Evolutionary conservation across 2,888 invertebrate species (phyloP).

Genomic region (Amphiduros pacificus): DNA sequence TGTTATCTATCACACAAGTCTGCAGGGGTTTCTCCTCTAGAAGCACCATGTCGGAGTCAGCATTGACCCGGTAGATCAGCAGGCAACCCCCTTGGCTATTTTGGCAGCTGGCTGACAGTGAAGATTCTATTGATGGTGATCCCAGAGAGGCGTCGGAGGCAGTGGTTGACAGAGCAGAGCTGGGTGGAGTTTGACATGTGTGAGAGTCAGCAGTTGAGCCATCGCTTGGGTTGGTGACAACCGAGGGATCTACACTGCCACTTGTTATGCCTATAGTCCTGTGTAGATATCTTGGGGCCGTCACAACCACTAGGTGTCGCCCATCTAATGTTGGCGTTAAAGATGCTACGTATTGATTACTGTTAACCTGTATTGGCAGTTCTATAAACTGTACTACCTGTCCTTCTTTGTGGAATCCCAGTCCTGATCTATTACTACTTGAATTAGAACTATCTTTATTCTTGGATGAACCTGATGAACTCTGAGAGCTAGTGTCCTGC

Average conservation of each 20-base stretch:
- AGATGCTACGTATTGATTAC: constrained; percentile 60
- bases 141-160: too few species aligned
- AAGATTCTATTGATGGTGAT: too few species aligned
- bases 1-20: constrained; percentile 34
- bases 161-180: too few species aligned
- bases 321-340: constrained; percentile 73
- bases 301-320: constrained; percentile 66
- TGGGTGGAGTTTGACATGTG: too few species aligned
- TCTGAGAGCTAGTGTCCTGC: not conserved
- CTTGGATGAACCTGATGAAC: too few species aligned
- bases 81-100: constrained; percentile 15
- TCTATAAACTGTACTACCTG: constrained; percentile 49
- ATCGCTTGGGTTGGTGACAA: not conserved
- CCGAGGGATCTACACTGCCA: not conserved
- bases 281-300: constrained; percentile 35
- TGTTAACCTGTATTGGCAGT: constrained; percentile 35
- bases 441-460: not conserved
- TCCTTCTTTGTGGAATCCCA: constrained; percentile 13
- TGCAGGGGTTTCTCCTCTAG: constrained; percentile 68
- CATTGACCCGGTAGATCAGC: constrained; percentile 19
- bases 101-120: not conserved
- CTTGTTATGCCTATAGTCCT: constrained; percentile 7
- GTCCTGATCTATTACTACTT: not conserved
- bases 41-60: constrained; percentile 60
- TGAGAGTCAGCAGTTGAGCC: not conserved